These are phyloP conservation scores for Ecdyonurus torrentis DNA, from an alignment of 2,888 invertebrate genomes.

Conservation along the genomic window DNA sequence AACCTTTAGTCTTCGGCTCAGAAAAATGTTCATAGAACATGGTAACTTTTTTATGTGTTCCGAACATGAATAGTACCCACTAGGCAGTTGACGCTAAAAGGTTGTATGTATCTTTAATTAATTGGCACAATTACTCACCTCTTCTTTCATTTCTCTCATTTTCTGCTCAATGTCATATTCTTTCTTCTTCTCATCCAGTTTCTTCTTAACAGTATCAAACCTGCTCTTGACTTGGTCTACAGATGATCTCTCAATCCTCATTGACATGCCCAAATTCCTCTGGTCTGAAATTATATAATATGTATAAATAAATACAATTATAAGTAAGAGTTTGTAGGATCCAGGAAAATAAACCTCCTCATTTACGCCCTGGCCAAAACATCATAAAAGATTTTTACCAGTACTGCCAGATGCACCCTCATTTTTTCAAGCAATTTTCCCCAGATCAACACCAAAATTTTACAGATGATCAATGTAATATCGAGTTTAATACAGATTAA, in stretches of 20 bases:
- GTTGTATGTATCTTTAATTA: no score
- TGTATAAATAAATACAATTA: background rate
- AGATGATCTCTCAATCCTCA: conserved; percentile 90
- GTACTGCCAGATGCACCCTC: no score
- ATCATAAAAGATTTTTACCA: conserved; percentile 3
- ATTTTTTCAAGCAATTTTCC: no score
- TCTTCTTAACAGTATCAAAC: conserved; percentile 83
- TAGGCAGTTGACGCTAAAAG: no score
- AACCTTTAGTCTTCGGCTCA: no score
- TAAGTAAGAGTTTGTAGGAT: background rate
- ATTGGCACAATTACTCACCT: conserved; percentile 38
- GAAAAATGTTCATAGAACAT: no score
- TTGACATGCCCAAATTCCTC: conserved; percentile 96
- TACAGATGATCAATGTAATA: no score
- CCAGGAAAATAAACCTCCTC: background rate
- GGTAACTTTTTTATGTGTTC: no score
- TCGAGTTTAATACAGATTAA: no score
- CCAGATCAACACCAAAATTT: no score
- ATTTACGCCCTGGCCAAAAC: background rate
- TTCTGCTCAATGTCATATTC: conserved; percentile 88
- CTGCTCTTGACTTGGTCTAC: conserved; percentile 87
- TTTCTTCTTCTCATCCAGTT: conserved; percentile 85
- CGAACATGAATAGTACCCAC: no score
- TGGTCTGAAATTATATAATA: conserved; percentile 43
- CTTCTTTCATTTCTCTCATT: conserved; percentile 84